Base-by-base conservation (phyloP, 2,797 vertebrate genomes). In the Gobio occitaniae region DNA sequence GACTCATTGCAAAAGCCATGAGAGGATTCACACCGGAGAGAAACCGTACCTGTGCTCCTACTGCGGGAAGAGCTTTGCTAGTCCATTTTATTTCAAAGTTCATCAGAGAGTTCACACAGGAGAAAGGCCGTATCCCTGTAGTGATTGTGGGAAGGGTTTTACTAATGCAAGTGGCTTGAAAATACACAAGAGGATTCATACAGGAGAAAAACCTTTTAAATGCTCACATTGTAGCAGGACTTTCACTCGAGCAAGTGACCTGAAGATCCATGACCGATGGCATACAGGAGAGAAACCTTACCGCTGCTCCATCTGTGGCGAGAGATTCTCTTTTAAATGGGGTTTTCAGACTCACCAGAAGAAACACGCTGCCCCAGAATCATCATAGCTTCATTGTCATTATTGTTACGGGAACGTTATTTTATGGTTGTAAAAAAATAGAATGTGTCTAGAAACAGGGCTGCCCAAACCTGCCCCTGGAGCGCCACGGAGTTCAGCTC, bases 11-110 rank as follows among this genome's bases (percentile, higher is more conserved):
- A 79, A 78, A 19, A 38, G n/a, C 50, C 87, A 88, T 11, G 84
- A 88, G 48, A 41, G 87, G 36, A 86, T 12, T 3, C 87, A 88
- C 65, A 85, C 86, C 7, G 87, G 85, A 3, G 82, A 88, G 78
- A 81, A 71, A 50, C 85, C 74, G 0, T 88, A 86, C 82, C 74
- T 82, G 50, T 86, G 87, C 50, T 61, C 78, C 4, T 54, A 69
- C 71, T 88, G 87, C 15, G 87, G 87, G 16, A 86, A 84, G 72
- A 78, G 82, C 16, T 86, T 88, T 25, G 50, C 87, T 16, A 72
- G 75, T 11, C 13, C 13, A 8, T 52, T 21, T 1, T 21, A 25
- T 61, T 86, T 88, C 25, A 83, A 25, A 50, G 52, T 74, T 66
- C 87, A 88, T 47, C 50, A 38, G 16, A 83, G 87, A 48, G 48